Percentiles rank a stretch among this genome's conserved stretches.
Conservation (phyloP, 2,888 invertebrate species). For the Melangyna quadrimaculata region DNA sequence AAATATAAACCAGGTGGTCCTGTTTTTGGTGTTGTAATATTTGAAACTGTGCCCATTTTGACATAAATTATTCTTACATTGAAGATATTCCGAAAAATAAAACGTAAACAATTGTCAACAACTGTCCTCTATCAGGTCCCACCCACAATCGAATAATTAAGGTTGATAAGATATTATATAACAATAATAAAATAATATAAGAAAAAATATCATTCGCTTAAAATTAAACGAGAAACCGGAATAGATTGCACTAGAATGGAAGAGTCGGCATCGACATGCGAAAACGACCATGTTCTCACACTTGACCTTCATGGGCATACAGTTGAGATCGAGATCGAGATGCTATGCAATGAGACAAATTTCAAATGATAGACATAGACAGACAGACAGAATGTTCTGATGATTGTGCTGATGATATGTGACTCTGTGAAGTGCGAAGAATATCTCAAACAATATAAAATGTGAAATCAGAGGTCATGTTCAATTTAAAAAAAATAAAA, state of each 20-base stretch:
- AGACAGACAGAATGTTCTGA: not conserved
- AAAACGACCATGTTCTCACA: conserved; percentile 31
- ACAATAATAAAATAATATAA: conserved; percentile 2
- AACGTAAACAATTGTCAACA: no score
- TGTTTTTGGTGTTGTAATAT: not conserved
- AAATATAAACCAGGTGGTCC: not conserved
- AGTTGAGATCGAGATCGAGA: not conserved
- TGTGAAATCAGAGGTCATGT: conserved; percentile 67
- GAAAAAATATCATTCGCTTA: not conserved
- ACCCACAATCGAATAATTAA: not conserved
- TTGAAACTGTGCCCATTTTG: not conserved
- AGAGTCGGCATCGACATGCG: not conserved
- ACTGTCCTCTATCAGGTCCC: not conserved
- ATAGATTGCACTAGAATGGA: conserved; percentile 33
- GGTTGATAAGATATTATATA: conserved; percentile 1
- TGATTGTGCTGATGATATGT: not conserved
- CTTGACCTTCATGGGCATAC: conserved; percentile 47
- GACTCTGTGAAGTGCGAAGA: conserved; percentile 56
- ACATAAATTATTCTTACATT: not conserved
- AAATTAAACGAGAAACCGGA: conserved; percentile 48
- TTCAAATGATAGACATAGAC: conserved; percentile 27
- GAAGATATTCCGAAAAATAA: not conserved
- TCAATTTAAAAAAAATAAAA: conserved; percentile 42
- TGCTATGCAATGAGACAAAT: conserved; percentile 49
- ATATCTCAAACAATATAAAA: conserved; percentile 38